A percentile compares a stretch with the other conserved stretches of the same genome.
phyloP scores from a whole-genome alignment of 2,797 vertebrate genomes.

The Parauchenoglanis punctatus region DNA sequence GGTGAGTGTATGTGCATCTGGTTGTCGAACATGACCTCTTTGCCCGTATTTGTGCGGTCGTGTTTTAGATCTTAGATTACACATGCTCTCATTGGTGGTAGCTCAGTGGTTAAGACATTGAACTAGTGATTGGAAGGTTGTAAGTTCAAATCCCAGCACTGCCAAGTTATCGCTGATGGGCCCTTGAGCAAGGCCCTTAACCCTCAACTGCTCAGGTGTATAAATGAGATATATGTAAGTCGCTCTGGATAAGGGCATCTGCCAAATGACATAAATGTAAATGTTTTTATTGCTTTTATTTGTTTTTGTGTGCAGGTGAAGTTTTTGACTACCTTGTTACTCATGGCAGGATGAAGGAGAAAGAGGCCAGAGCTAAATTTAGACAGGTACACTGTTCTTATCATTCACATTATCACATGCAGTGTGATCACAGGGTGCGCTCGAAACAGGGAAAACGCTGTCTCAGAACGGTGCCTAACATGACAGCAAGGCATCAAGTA shows the following conservation, averaged over 20 bases:
- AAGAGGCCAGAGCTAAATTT: constrained; percentile 95
- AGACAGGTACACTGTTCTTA: constrained; percentile 85
- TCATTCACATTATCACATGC: not conserved
- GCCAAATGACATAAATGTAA: too few species aligned
- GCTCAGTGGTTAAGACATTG: too few species aligned
- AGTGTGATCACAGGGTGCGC: not conserved
- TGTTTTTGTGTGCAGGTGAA: constrained; percentile 77
- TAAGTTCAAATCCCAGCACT: too few species aligned
- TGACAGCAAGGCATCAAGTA: too few species aligned
- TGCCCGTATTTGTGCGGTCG: not conserved
- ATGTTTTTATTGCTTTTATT: constrained; percentile 12
- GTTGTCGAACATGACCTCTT: constrained; percentile 4
- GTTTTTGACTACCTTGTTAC: constrained; percentile 95
- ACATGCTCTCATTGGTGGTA: not conserved
- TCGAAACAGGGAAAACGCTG: not conserved
- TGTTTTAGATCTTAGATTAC: not conserved
- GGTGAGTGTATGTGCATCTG: constrained; percentile 78
- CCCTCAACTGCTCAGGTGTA: too few species aligned
- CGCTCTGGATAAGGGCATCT: too few species aligned
- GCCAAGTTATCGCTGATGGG: too few species aligned
- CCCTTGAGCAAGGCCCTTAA: too few species aligned
- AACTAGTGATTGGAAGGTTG: too few species aligned
- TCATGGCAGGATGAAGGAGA: constrained; percentile 97
- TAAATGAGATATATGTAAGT: too few species aligned
- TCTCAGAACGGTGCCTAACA: too few species aligned